Evolutionary conservation across 2,888 invertebrate species (phyloP), one percentile per base, ranked within the genome.

Genomic region (Mayetiola destructor): DNA sequence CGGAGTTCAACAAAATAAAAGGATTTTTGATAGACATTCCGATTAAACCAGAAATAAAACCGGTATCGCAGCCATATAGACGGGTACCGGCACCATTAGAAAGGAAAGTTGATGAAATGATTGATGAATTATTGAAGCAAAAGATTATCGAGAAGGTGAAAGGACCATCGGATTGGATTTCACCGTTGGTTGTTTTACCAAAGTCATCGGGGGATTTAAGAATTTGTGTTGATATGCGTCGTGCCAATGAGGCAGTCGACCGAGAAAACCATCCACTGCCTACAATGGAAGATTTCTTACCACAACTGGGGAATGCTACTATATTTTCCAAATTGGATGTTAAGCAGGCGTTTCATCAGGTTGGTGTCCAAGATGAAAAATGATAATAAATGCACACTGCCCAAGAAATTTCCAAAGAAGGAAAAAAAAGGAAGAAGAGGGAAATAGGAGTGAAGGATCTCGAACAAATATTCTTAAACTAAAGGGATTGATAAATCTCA

Each of bases 161-260:
- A 18, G 64, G 62, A 40, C 66, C 66, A 21, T 64, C 65, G 32
- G 36, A 57, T 29, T 69, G 68, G 67, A 62, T 69, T 59, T 65
- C 67, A 61, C 63, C 67, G 9, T 63, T 69, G 8, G 66, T 67
- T 3, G 59, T 66, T 27, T 64, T 65, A 16, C 63, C 66, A 39
- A 66, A 67, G 18, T 5, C 16, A 16, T n/a, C n/a, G n/a, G 20
- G 20, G 5, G 65, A 65, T 30, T 63, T 69, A 29, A 59, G 66
- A 12, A 61, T 69, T 30, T 67, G 68, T 59, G 59, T 69, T 23
- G 68, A 69, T 59, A 69, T 69, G 65, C 60, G 66, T 9, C 59
- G 68, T 29, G 63, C 66, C 58, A 68, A 69, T 60, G 61, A 60
- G 58, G 67, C 68, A 2, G 64, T 68, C n/a, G 48, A 59, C 27